Evolutionary conservation across 2,888 invertebrate genomes (phyloP), one percentile per base, ranked within the genome.

Genomic region (Lepetodrilus schrolli): DNA sequence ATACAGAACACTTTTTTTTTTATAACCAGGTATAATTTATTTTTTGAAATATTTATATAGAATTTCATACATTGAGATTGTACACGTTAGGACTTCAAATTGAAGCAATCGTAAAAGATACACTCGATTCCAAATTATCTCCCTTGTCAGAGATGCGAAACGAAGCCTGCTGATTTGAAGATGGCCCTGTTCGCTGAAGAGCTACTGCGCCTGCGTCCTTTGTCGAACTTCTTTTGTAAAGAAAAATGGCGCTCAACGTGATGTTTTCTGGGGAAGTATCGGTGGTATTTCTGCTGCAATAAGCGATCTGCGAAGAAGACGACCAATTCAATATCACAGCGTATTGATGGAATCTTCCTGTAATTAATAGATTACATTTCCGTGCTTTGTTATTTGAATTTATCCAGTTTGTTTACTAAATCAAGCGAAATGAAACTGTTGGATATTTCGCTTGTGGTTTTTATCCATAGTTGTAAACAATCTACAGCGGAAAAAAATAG

Each of bases 151-250:
- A 38, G 71, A 73, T 78, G 49, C 78, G 78, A 78, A 78, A 78
- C 68, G n/a, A 48, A 43, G 76, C 73, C 82, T 75, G 38, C 26
- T 72, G 75, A 79, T 78, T 34, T 69, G 72, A 51, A 37, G 47
- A 17, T 66, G 23, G 37, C 72, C 72, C 66, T 72, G 26, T 47
- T 50, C 37, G 58, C n/a, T 51, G 37, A 17, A 8, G 70, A 23
- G 51, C 37, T 74, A 58, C 66, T 77, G 77, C 77, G 77, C 77
- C 66, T 77, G 77, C 77, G 77, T 66, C 65, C 26, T 74, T 72
- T 47, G 50, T 43, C 58, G 26, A 72, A 65, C 71, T 70, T 69
- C 65, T 68, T 69, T 74, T 71, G 65, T 74, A 68, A 50, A 69
- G 72, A 51, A 76, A 76, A 76, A 76, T 76, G 76, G 76, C 76